phyloP scores from a whole-genome alignment of 2,113 vertebrate species.

The Eira barbara region DNA sequence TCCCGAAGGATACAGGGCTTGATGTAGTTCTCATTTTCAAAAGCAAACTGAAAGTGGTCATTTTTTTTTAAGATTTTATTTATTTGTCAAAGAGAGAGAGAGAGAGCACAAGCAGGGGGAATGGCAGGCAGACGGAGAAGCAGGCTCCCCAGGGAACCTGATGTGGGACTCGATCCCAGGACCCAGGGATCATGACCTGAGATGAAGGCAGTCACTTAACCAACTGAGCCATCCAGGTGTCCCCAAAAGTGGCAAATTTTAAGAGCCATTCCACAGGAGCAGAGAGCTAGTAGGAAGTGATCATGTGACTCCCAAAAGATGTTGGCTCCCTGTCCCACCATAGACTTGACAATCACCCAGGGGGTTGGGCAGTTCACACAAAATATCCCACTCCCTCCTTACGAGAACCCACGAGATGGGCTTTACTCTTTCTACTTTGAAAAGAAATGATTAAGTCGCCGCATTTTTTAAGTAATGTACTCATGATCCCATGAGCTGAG shows the following conservation, averaged over 20 bases:
- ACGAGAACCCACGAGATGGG: accelerated
- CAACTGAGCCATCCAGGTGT: too few relatives aligned
- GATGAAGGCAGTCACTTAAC: too few relatives aligned
- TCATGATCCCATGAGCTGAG: neutral
- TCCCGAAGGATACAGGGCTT: neutral
- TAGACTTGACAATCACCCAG: neutral
- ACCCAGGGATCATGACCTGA: too few relatives aligned
- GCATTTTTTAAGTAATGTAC: neutral
- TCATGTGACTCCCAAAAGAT: neutral
- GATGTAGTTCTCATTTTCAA: neutral
- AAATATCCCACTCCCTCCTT: neutral
- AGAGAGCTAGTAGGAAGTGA: neutral
- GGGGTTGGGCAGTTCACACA: neutral
- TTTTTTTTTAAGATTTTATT: too few relatives aligned
- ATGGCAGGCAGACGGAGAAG: too few relatives aligned
- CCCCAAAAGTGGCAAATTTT: too few relatives aligned
- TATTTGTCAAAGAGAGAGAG: too few relatives aligned
- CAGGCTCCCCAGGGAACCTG: too few relatives aligned
- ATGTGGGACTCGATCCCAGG: too few relatives aligned
- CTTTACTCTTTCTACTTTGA: too few relatives aligned
- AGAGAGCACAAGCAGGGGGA: too few relatives aligned
- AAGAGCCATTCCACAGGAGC: neutral
- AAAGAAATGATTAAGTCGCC: neutral
- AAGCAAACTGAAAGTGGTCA: neutral
- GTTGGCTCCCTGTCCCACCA: neutral